Evolutionary conservation across 2,797 vertebrate species (phyloP), one percentile per base, ranked within the genome.

Genomic region (Echeneis naucrates): DNA sequence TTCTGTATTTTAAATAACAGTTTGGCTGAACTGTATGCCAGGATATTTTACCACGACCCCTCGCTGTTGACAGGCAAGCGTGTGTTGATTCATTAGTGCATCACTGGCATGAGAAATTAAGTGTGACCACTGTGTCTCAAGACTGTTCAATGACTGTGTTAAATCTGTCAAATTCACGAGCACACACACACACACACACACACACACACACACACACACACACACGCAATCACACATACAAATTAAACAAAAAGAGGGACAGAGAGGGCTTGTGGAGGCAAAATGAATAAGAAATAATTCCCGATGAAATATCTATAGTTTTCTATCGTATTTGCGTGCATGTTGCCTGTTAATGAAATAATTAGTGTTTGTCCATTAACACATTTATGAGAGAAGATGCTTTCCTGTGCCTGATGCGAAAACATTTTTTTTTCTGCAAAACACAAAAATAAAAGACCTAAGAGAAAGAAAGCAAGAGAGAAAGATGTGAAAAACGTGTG

Each of bases 31-130:
- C 83, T 78, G 65, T 4, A 62, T 68, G 75, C 58, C 86, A 80
- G 85, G 84, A 51, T 80, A 86, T 91, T 90, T 89, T 80, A 84
- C 81, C 81, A 76, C 80, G 81, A 87, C 89, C 88, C 78, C 80
- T 90, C 60, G 59, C 78, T 86, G 88, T 77, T 90, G 90, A 91
- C 83, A 90, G 83, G 88, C 89, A 73, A 82, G 84, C 79, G 86
- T 83, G 89, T 92, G 91, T 91, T 92, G 86, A 92, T 92, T 91
- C 87, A 92, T 92, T 92, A 91, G 87, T 82, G 84, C 88, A 87
- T 90, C 87, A 86, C 88, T 91, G 90, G 92, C 92, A 91, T 82
- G 89, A 69, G 85, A 89, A 91, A 90, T 90, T 86, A 92, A 92
- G 91, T 93, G 92, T 93, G 90, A 92, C 88, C 91, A 87, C 82